phyloP scores from a whole-genome alignment of 1,140 invertebrate species.

The Fopius arisanus region DNA sequence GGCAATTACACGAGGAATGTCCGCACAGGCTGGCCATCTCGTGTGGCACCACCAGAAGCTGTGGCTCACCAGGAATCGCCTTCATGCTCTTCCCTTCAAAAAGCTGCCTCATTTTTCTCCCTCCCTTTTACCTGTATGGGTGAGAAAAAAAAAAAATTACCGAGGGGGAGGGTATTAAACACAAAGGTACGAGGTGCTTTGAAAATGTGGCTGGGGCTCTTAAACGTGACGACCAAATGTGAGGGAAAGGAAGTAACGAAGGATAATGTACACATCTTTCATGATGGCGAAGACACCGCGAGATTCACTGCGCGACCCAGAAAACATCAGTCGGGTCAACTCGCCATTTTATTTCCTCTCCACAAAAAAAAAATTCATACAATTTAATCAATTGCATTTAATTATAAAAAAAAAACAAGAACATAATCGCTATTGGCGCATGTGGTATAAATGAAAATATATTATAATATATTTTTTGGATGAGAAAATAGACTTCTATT shows the following conservation, averaged over 20 bases:
- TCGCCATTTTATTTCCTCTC: no score
- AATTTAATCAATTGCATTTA: no score
- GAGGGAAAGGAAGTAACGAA: background rate
- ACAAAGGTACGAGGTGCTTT: background rate
- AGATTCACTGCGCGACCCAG: background rate
- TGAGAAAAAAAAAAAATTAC: background rate
- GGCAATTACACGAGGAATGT: slow-evolving; percentile 56
- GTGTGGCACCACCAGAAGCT: background rate
- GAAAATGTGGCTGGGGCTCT: background rate
- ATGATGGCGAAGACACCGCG: background rate
- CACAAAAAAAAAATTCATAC: no score
- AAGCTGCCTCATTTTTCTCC: slow-evolving; percentile 5
- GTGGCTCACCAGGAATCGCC: background rate
- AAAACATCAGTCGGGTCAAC: no score
- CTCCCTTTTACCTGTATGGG: background rate
- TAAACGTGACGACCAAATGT: background rate
- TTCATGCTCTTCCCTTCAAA: background rate
- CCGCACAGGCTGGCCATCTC: slow-evolving; percentile 29
- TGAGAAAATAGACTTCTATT: no score
- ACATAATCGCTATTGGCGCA: no score
- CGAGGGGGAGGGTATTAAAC: background rate
- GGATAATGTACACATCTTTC: slow-evolving; percentile 5
- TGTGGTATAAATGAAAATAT: no score
- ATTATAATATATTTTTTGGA: no score
- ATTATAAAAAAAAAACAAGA: no score